Evolutionary conservation across 2,888 invertebrate genomes (phyloP), one percentile per base, ranked within the genome.

Genomic region (Neoscelio sp.): DNA sequence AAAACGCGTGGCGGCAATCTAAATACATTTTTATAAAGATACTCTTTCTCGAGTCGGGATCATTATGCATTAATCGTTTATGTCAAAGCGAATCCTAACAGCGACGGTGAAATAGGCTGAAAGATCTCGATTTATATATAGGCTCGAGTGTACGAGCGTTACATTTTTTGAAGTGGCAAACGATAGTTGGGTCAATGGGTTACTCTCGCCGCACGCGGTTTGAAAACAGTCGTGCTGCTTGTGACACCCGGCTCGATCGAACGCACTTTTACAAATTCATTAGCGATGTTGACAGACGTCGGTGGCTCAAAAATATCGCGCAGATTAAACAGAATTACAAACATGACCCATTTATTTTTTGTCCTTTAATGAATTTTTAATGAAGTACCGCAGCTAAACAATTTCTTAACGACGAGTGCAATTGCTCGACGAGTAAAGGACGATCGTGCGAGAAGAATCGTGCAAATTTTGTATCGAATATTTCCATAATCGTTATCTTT

Each of bases 131-230:
- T 46, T 56, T 74, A 67, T 67, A 60, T 75, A 60, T 75, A 60
- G 67, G 35, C 30, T 12, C 46, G 18, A 44, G 54, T 68, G 33
- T 56, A 54, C 73, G 48, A 48, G 65, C 40, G 80, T 74, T 74
- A 78, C 77, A 78, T 81, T 82, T 82, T 82, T 75, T 73, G 76
- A 74, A 58, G 74, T 44, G 74, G 65, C 76, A 64, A 65, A 64
- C 78, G 80, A 68, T 64, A 84, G 85, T 84, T 84, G 85, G 89
- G 89, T 89, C 87, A 89, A 88, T 89, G 85, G 89, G 89, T 89
- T 88, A 89, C 88, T 89, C 88, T 89, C 88, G 84, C 89, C 87
- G 81, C 82, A 78, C 76, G 56, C 50, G 58, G 40, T 33, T 73
- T 46, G 28, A 58, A 78, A 82, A 81, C 84, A 81, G 83, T 78